Percentiles rank a stretch among this genome's conserved stretches.
These are phyloP conservation scores for Acanthosoma haemorrhoidale DNA, from an alignment of 2,888 invertebrate genomes.

Conservation along the genomic window DNA sequence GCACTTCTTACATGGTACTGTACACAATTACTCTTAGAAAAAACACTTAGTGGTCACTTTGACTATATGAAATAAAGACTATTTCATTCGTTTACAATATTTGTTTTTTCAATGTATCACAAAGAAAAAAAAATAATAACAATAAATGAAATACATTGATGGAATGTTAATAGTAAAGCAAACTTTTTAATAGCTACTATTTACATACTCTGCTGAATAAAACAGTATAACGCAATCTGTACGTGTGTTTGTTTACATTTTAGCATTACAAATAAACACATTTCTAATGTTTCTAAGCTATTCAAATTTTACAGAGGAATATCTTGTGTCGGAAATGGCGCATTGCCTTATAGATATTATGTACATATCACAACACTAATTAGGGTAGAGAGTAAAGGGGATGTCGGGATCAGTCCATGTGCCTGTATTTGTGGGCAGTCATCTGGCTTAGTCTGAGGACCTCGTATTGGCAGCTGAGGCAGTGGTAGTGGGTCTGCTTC, in stretches of 20 bases:
- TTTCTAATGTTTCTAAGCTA: too few relatives aligned
- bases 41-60: slow-evolving; percentile 11
- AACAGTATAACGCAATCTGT: too few relatives aligned
- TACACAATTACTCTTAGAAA: too few relatives aligned
- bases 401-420: slow-evolving; percentile 57
- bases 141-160: slow-evolving; percentile 7
- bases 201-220: too few relatives aligned
- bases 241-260: too few relatives aligned
- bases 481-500: slow-evolving; percentile 95
- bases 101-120: slow-evolving; percentile 4
- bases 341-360: slow-evolving; percentile 18
- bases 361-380: too few relatives aligned
- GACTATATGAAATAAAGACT: slow-evolving; percentile 22
- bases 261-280: too few relatives aligned
- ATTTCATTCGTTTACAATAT: slow-evolving; percentile 28
- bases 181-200: too few relatives aligned
- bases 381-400: too few relatives aligned
- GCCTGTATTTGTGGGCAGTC: slow-evolving; percentile 86
- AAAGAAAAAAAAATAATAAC: too few relatives aligned
- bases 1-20: too few relatives aligned
- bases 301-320: slow-evolving; percentile 20
- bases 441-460: slow-evolving; percentile 90
- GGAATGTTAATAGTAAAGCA: slow-evolving; percentile 12
- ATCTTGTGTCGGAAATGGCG: slow-evolving; percentile 29
- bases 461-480: slow-evolving; percentile 84